These are phyloP conservation scores for Emydocephalus ijimae DNA, from an alignment of 2,113 vertebrate genomes.

Conservation along the genomic window DNA sequence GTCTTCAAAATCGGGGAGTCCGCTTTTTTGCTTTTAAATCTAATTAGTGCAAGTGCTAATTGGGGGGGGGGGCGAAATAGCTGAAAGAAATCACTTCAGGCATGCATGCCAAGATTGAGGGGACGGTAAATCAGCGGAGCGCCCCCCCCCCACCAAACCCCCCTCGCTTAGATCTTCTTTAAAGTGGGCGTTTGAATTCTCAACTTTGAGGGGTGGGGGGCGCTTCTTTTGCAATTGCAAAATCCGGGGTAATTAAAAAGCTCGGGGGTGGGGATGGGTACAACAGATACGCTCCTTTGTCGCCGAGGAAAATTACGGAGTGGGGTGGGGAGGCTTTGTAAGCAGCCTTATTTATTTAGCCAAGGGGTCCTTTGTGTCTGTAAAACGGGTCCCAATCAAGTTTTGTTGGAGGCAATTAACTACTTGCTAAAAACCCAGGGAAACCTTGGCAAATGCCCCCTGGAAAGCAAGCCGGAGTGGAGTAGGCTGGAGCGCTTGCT, in stretches of 20 bases:
- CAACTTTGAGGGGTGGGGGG: conserved; percentile 44
- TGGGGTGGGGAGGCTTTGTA: conserved; percentile 65
- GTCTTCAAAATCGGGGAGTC: conserved; percentile 70
- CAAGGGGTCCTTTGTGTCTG: conserved; percentile 94
- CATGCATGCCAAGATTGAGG: conserved; percentile 60
- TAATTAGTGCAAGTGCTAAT: conserved; percentile 89
- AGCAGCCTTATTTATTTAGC: conserved; percentile 92
- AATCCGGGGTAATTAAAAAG: conserved; percentile 79
- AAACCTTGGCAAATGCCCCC: conserved; percentile 85
- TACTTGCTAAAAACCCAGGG: conserved; percentile 69
- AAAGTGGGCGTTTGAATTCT: conserved; percentile 75
- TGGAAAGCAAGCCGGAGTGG: conserved; percentile 29
- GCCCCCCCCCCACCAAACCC: conserved; percentile 29
- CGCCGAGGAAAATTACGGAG: conserved; percentile 60
- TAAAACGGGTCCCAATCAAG: conserved; percentile 92
- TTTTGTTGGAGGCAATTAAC: conserved; percentile 91
- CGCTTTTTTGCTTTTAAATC: conserved; percentile 79
- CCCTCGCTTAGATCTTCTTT: conserved; percentile 48
- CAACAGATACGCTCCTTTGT: conserved; percentile 31
- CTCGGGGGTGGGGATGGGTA: conserved; percentile 64
- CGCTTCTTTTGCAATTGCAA: conserved; percentile 68
- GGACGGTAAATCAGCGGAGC: background rate
- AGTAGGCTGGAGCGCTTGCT: conserved; percentile 61
- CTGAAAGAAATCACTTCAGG: conserved; percentile 70
- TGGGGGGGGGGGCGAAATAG: conserved; percentile 66